Evolutionary conservation across 2,113 vertebrate genomes (phyloP), one percentile per base, ranked within the genome.

Genomic region (Syngnathoides biaculeatus): DNA sequence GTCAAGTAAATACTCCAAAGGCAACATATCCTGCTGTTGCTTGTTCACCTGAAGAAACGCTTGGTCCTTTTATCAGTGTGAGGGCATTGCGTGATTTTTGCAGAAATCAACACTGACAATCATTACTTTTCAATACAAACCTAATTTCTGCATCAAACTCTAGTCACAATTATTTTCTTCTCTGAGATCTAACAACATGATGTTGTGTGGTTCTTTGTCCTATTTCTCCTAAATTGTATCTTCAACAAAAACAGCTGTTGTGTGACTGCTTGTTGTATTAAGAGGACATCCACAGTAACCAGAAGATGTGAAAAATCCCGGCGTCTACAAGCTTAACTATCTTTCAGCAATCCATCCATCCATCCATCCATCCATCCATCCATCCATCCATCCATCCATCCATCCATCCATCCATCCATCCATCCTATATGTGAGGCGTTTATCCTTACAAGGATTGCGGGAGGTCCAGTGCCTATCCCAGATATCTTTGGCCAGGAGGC

Each of bases 81-180:
- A 59, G n/a, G n/a, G 39, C 38, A 22, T 38, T 22, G 20, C 40
- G 38, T 61, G 59, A 42, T 38, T 40, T 61, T 61, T 61, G 4
- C 59, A 22, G 38, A 61, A 61, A 61, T 61, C 59, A 61, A 61
- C 59, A 61, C n/a, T 61, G 38, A 61, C 59, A 61, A 61, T 42
- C n/a, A 42, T 61, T n/a, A 1, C 38, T 61, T 20, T 42, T 61
- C 11, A 42, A 61, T 42, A 61, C 38, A 1, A 22, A 3, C 13
- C 19, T 13, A 40, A 6, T 60, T 22, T 60, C 5, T 58, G 14
- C 27, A 30, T 35, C 27, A 35, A 59, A 38, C 30, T 42, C 11
- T 38, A 61, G 58, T 40, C n/a, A 22, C 20, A 61, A 20, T 61
- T 58, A 35, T 58, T 58, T 61, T 61, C 38, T 40, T 60, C 20